These are phyloP conservation scores for Oostethus manadensis DNA, from an alignment of 2,113 vertebrate genomes.

Conservation along the genomic window DNA sequence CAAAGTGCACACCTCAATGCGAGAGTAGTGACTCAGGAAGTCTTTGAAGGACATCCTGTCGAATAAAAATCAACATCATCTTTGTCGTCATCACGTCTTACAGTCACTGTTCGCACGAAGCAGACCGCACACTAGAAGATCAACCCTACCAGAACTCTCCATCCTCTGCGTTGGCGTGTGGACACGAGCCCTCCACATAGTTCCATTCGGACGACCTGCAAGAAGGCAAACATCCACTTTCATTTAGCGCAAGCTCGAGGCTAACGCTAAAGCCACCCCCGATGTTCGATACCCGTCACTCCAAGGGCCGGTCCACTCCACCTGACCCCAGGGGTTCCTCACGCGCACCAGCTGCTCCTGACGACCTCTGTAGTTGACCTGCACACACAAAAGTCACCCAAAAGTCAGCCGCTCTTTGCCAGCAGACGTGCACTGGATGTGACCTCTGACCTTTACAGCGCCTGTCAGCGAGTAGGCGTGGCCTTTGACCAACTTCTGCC, in stretches of 20 bases:
- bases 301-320: constrained; percentile 97
- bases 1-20: constrained; percentile 91
- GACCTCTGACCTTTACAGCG: constrained; percentile 76
- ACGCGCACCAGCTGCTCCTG: constrained; percentile 85
- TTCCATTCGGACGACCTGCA: constrained; percentile 84
- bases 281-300: constrained; percentile 78
- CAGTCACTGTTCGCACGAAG: not conserved
- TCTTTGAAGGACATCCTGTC: constrained; percentile 88
- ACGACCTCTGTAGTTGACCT: constrained; percentile 83
- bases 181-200: constrained; percentile 73
- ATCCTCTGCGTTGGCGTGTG: constrained; percentile 78
- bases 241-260: no score
- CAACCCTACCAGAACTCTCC: constrained; percentile 87
- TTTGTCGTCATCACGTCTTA: no score
- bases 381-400: not conserved
- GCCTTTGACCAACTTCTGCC: constrained; percentile 93
- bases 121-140: not conserved
- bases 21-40: constrained; percentile 84
- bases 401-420: not conserved
- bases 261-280: not conserved
- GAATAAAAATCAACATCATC: constrained; percentile 1
- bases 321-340: constrained; percentile 94
- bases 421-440: not conserved
- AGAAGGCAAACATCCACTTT: not conserved
- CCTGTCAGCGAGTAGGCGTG: constrained; percentile 91